A percentile compares a stretch with the other conserved stretches of the same genome.
Conservation (phyloP, 2,888 invertebrate species). For the Steromphala cineraria region DNA sequence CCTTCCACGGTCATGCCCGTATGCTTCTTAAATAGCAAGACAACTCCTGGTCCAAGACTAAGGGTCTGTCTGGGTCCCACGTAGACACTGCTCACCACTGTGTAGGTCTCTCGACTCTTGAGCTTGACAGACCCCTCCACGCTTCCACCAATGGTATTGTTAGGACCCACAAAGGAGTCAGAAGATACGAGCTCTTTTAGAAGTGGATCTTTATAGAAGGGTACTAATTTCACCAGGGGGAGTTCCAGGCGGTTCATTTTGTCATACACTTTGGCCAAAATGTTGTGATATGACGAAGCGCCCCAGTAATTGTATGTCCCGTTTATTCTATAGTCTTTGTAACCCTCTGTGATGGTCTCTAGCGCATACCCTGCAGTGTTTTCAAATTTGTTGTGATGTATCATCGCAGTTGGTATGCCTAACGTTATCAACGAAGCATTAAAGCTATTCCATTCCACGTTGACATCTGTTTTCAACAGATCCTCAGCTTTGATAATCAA, state of each 20-base stretch:
- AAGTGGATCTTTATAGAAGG: background rate
- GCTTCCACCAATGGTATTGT: background rate
- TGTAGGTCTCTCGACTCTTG: background rate
- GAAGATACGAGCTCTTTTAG: background rate
- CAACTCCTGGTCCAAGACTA: background rate
- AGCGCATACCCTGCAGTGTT: background rate
- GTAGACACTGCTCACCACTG: background rate
- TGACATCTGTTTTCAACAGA: background rate
- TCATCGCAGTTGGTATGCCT: background rate
- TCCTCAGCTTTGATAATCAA: background rate
- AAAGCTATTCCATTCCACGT: background rate
- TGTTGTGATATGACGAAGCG: background rate
- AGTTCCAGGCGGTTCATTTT: background rate
- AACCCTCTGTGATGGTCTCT: background rate
- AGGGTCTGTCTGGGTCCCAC: background rate
- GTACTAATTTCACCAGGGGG: background rate
- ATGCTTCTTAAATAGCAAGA: background rate
- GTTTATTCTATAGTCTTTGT: background rate
- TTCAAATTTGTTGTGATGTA: background rate
- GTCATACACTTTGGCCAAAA: background rate
- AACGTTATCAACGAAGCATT: background rate
- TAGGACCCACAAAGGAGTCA: background rate
- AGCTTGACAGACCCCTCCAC: background rate
- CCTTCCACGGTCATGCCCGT: background rate
- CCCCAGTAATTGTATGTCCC: background rate